Conservation (phyloP, 2,797 vertebrate genomes). For the Gallinago stenura region DNA sequence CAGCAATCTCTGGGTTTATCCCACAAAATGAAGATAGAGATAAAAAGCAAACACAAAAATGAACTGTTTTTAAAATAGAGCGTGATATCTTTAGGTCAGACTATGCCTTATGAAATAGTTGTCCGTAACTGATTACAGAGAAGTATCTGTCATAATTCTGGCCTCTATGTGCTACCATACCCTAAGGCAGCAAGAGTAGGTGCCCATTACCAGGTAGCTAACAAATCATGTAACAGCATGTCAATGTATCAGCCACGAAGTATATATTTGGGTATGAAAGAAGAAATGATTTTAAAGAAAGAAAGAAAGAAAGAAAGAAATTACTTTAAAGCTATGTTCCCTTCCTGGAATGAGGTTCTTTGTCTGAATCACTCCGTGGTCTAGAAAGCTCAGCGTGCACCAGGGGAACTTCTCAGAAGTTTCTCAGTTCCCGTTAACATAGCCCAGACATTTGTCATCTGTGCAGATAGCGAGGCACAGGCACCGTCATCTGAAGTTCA, state of each 20-base stretch:
- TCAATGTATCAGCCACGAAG: background rate
- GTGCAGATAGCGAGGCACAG: background rate
- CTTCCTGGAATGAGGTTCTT: slow-evolving; percentile 19
- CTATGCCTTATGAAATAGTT: background rate
- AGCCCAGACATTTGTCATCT: background rate
- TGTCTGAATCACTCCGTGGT: slow-evolving; percentile 8
- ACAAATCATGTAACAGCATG: background rate
- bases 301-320: background rate
- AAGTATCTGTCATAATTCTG: background rate
- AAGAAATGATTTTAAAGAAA: background rate
- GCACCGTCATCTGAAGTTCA: background rate
- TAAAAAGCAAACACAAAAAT: slow-evolving; percentile 22
- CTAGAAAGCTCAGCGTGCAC: background rate
- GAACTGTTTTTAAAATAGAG: slow-evolving; percentile 6
- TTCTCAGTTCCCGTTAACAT: slow-evolving; percentile 3
- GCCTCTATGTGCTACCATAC: background rate
- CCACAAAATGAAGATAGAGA: background rate
- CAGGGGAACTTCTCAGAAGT: background rate
- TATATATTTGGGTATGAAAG: background rate
- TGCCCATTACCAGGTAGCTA: background rate
- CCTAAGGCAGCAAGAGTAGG: background rate
- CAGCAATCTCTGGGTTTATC: slow-evolving; percentile 16
- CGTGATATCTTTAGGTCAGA: background rate
- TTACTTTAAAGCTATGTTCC: background rate
- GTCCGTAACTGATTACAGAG: background rate